Percentiles rank a stretch among this genome's conserved stretches.
Conservation (phyloP, 2,888 invertebrate species). For the Drosophila infuscata region DNA sequence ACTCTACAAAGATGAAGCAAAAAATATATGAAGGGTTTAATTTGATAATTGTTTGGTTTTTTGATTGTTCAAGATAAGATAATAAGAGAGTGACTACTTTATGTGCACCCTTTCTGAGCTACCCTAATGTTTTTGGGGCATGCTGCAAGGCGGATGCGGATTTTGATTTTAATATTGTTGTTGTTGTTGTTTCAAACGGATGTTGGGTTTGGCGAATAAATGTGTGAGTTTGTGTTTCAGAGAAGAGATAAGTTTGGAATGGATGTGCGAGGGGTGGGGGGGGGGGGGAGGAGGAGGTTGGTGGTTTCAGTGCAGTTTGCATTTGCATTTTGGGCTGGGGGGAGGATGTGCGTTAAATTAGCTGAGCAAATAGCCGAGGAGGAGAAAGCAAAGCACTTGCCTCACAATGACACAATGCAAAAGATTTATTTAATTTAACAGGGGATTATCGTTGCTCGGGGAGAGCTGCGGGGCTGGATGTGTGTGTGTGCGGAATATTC, state of each 20-base stretch:
- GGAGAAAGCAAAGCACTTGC: constrained; percentile 33
- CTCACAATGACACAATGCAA: constrained; percentile 57
- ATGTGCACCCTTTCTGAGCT: background rate
- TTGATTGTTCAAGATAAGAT: background rate
- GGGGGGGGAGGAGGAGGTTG: too few relatives aligned
- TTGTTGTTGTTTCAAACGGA: constrained; percentile 46
- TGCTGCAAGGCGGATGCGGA: constrained; percentile 27
- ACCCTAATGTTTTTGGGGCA: constrained; percentile 14
- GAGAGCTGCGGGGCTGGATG: background rate
- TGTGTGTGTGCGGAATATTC: constrained; percentile 5
- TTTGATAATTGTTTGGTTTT: background rate
- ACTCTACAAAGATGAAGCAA: too few relatives aligned
- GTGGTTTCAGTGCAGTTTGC: constrained; percentile 35
- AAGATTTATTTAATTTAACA: constrained; percentile 69
- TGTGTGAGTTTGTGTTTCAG: constrained; percentile 4
- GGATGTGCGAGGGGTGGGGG: too few relatives aligned
- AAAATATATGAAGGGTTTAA: background rate
- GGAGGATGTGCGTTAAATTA: constrained; percentile 63
- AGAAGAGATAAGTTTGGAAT: background rate
- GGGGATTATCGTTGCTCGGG: constrained; percentile 43
- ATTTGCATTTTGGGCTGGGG: constrained; percentile 62
- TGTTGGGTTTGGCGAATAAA: constrained; percentile 34
- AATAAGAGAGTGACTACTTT: background rate
- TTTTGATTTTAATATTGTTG: constrained; percentile 43
- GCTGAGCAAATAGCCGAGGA: constrained; percentile 50